Conservation (phyloP, 2,888 invertebrate species). For the Nymphalis polychloros region DNA sequence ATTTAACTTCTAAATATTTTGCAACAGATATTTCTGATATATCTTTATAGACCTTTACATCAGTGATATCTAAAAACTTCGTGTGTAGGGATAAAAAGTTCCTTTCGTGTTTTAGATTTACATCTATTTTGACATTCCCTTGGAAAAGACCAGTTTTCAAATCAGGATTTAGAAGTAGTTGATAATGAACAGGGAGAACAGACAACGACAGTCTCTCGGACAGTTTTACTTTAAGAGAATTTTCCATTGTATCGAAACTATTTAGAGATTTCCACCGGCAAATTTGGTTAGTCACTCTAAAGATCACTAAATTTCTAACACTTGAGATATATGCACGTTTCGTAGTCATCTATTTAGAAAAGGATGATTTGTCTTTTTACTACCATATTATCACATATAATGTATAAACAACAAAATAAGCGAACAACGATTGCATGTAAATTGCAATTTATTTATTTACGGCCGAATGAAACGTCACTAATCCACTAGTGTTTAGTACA, state of each 20-base stretch:
- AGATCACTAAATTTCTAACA: neutral
- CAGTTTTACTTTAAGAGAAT: slow-evolving; percentile 47
- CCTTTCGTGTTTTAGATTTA: slow-evolving; percentile 64
- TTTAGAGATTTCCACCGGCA: slow-evolving; percentile 18
- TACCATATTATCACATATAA: too few relatives aligned
- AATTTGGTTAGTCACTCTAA: slow-evolving; percentile 6
- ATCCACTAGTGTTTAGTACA: too few relatives aligned
- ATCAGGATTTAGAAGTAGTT: slow-evolving; percentile 59
- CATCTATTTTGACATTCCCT: slow-evolving; percentile 63
- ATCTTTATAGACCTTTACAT: slow-evolving; percentile 58
- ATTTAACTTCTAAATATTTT: slow-evolving; percentile 57
- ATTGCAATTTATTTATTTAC: too few relatives aligned
- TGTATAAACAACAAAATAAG: too few relatives aligned
- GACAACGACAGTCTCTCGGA: slow-evolving; percentile 59
- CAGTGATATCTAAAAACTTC: slow-evolving; percentile 79
- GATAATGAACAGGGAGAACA: slow-evolving; percentile 65
- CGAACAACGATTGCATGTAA: too few relatives aligned
- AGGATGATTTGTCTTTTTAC: too few relatives aligned
- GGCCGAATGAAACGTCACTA: too few relatives aligned
- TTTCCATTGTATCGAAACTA: slow-evolving; percentile 43
- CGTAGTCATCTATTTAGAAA: neutral
- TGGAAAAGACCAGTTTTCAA: slow-evolving; percentile 57
- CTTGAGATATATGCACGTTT: neutral
- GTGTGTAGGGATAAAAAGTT: slow-evolving; percentile 80
- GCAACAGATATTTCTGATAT: slow-evolving; percentile 50